These are phyloP conservation scores for Limnephilus marmoratus DNA, from an alignment of 2,888 invertebrate species.

Conservation along the genomic window DNA sequence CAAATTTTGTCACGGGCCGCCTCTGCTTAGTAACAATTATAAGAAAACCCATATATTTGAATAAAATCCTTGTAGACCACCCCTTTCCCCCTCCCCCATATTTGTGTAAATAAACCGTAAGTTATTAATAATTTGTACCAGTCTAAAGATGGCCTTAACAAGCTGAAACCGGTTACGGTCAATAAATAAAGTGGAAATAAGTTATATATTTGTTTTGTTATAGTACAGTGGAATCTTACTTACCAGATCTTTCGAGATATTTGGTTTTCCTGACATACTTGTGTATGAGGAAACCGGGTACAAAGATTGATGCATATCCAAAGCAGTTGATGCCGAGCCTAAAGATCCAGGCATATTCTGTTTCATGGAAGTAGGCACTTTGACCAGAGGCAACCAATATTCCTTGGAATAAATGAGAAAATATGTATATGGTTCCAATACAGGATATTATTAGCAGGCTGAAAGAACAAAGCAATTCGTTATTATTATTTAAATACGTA, in stretches of 20 bases:
- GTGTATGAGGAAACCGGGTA: conserved; percentile 90
- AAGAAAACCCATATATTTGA: too few species aligned
- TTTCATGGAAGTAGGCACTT: conserved; percentile 72
- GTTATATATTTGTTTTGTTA: too few species aligned
- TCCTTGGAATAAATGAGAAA: conserved; percentile 72
- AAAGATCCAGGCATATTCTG: conserved; percentile 85
- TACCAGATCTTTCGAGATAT: conserved; percentile 88
- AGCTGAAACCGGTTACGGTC: too few species aligned
- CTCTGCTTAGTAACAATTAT: too few species aligned
- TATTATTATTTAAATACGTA: background rate
- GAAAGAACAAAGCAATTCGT: conserved; percentile 68
- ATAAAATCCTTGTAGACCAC: too few species aligned
- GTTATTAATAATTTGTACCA: too few species aligned
- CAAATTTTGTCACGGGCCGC: too few species aligned
- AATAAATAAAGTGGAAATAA: too few species aligned
- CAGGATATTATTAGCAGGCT: conserved; percentile 74
- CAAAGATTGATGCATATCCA: conserved; percentile 91
- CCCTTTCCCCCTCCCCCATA: too few species aligned
- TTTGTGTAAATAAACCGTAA: too few species aligned
- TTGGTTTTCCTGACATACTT: conserved; percentile 87
- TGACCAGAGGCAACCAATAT: conserved; percentile 69
- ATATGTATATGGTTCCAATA: conserved; percentile 72
- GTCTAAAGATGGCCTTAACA: too few species aligned
- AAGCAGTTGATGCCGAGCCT: conserved; percentile 88
- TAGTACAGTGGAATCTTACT: conserved; percentile 67